These are phyloP conservation scores for Drosophila multiciliata DNA, from an alignment of 2,888 invertebrate genomes.

Conservation along the genomic window DNA sequence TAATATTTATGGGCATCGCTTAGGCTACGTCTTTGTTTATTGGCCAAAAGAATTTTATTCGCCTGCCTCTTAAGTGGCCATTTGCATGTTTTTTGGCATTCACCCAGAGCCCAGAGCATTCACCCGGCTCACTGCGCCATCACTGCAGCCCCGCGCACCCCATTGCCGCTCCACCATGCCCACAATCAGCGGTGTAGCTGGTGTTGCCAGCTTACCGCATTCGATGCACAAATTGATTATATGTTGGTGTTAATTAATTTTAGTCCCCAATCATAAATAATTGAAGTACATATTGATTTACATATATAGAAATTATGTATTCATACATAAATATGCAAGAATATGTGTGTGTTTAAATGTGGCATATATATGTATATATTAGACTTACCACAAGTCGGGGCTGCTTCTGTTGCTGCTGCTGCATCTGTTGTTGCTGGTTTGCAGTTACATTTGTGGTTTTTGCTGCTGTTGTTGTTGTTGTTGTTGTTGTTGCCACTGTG, in stretches of 20 bases:
- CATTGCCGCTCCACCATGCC: background rate
- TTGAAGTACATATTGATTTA: conserved; percentile 14
- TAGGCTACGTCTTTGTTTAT: conserved; percentile 67
- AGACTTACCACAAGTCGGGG: conserved; percentile 52
- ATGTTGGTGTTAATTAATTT: conserved; percentile 66
- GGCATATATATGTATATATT: conserved; percentile 11
- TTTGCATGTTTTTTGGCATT: conserved; percentile 71
- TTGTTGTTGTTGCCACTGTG: conserved; percentile 49
- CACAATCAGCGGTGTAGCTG: conserved; percentile 5
- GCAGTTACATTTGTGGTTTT: conserved; percentile 23
- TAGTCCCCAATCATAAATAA: conserved; percentile 36
- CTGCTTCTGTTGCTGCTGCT: conserved; percentile 9
- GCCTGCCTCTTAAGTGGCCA: conserved; percentile 63
- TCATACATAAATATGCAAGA: background rate
- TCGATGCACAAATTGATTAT: conserved; percentile 31
- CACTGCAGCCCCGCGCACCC: no score
- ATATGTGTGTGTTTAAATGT: background rate
- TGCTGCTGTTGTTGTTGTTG: conserved; percentile 19
- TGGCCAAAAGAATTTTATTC: conserved; percentile 62
- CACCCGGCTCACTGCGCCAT: conserved; percentile 8
- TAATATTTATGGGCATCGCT: conserved; percentile 34
- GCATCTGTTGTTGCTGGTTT: conserved; percentile 30
- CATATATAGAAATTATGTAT: background rate
- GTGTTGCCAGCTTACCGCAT: conserved; percentile 11
- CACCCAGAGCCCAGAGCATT: conserved; percentile 23